Percentiles rank a stretch among this genome's conserved stretches.
phyloP scores from a whole-genome alignment of 2,888 invertebrate genomes.

The Uloborus plumipes region DNA sequence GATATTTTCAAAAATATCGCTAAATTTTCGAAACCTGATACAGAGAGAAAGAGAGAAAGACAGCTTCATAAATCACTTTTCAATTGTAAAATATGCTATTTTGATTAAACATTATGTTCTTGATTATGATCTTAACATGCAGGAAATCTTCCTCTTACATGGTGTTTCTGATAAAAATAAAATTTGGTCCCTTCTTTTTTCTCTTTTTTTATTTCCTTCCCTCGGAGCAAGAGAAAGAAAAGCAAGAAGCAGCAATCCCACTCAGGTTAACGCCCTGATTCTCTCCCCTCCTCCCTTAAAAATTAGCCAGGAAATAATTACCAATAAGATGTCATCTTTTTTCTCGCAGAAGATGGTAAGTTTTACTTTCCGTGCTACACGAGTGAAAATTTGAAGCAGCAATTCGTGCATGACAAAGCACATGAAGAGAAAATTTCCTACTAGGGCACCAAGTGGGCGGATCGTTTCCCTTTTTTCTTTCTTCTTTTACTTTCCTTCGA shows the following conservation, averaged over 20 bases:
- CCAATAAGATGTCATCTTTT: conserved; percentile 22
- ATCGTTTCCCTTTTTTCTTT: conserved; percentile 19
- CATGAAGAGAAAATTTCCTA: conserved; percentile 55
- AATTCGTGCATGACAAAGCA: conserved; percentile 60
- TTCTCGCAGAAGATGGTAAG: background rate
- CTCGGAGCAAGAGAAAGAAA: background rate
- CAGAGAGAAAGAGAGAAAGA: too few species aligned
- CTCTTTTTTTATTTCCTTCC: too few species aligned
- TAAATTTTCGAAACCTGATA: too few species aligned
- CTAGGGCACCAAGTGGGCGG: conserved; percentile 37
- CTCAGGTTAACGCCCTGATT: conserved; percentile 39
- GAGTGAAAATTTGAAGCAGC: background rate
- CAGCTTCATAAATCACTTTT: too few species aligned
- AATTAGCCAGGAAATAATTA: conserved; percentile 50
- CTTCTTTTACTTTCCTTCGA: conserved; percentile 14
- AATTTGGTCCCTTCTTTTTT: too few species aligned
- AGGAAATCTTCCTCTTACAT: too few species aligned
- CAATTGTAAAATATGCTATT: too few species aligned
- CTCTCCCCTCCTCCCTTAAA: conserved; percentile 26
- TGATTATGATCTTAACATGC: too few species aligned
- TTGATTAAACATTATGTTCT: too few species aligned
- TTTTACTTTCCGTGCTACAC: too few species aligned
- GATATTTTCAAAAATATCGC: too few species aligned
- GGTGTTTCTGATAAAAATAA: too few species aligned
- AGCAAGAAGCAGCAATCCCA: conserved; percentile 6